phyloP scores from a whole-genome alignment of 2,113 vertebrate genomes.

The Alosa alosa region DNA sequence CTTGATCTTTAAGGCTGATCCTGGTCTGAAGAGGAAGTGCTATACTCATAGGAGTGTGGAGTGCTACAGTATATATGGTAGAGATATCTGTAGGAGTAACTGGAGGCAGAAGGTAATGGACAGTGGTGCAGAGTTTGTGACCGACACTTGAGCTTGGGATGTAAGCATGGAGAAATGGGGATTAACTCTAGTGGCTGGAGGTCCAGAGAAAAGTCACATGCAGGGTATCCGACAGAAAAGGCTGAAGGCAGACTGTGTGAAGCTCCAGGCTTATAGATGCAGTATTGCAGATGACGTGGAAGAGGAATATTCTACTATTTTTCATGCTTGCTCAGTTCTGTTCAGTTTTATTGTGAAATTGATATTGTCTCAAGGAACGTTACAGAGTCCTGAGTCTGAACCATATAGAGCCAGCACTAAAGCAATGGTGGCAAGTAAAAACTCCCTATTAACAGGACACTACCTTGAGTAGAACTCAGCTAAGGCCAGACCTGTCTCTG shows the following conservation, averaged over 20 bases:
- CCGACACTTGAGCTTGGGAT: neutral
- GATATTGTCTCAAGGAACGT: too few species aligned
- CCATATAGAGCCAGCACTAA: too few species aligned
- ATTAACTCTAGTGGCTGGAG: neutral
- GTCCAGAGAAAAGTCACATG: neutral
- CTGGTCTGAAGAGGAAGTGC: neutral
- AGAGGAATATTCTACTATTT: too few species aligned
- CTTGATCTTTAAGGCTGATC: neutral
- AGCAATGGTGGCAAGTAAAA: too few species aligned
- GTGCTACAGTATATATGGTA: neutral
- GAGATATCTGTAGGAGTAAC: neutral
- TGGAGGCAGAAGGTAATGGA: neutral
- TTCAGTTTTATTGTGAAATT: too few species aligned
- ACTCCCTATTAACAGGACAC: too few species aligned
- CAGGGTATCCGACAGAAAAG: neutral
- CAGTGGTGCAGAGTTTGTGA: neutral
- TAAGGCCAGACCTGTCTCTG: too few species aligned
- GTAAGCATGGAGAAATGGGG: neutral
- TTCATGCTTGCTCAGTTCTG: too few species aligned
- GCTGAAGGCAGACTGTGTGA: neutral
- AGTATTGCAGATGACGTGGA: too few species aligned
- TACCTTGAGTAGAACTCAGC: too few species aligned
- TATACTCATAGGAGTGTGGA: neutral
- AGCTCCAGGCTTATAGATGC: too few species aligned
- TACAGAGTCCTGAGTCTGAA: too few species aligned